Conservation (phyloP, 1,140 invertebrate species). For the Brachionus paranguensis region DNA sequence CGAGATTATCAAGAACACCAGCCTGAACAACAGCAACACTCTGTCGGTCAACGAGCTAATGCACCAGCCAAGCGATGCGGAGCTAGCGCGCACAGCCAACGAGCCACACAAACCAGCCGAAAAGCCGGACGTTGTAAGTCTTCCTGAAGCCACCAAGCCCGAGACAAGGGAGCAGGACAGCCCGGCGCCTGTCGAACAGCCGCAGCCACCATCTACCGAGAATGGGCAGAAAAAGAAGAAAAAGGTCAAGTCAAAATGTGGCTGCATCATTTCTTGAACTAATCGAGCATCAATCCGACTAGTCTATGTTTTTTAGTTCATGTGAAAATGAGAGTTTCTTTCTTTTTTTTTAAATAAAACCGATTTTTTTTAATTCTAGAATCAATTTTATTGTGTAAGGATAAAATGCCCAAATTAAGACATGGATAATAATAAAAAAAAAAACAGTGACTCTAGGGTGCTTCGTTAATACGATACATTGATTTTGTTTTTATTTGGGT, state of each 20-base stretch:
- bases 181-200: background rate
- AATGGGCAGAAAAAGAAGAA: conserved; percentile 18
- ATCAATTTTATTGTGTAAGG: background rate
- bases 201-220: background rate
- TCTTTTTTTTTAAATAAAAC: background rate
- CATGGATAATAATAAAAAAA: background rate
- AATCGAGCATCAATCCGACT: background rate
- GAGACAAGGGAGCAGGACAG: background rate
- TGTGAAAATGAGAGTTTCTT: background rate
- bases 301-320: background rate
- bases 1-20: background rate
- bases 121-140: background rate
- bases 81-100: background rate
- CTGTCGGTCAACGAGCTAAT: background rate
- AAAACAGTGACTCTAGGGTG: background rate
- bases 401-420: background rate
- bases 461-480: background rate
- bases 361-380: background rate
- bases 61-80: background rate
- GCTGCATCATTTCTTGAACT: background rate
- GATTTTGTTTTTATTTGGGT: background rate
- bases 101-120: background rate
- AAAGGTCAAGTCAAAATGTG: conserved; percentile 15
- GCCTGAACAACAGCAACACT: background rate
- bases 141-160: background rate